Base-by-base conservation (phyloP, 2,797 vertebrate species). In the Triplophysa bombifrons region DNA sequence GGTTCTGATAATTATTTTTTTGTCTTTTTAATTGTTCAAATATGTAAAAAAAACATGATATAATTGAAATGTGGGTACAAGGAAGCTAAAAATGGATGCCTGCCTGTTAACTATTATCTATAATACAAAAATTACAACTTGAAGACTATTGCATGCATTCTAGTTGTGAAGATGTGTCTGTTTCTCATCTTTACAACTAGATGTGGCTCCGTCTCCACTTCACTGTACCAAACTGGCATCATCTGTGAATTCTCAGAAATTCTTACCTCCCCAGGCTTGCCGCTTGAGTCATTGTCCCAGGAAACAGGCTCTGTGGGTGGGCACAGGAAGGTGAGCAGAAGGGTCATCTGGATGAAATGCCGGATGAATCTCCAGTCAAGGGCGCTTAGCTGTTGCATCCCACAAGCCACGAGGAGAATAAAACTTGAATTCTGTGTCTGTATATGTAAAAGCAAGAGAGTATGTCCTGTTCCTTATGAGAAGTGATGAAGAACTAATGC, bases 391-490 rank as follows among this genome's bases (percentile, higher is more conserved):
- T 46, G 85, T 85, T 86, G 89, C 88, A 86, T 89, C 86, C 84
- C 77, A 86, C 83, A 80, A 88, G 90, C 92, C 92, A 93, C 92
- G 86, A 83, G 85, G 83, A 89, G 81, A 91, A 85, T 89, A 88
- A 89, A 65, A 74, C n/a, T 75, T 60, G 70, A 83, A 83, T 71
- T 78, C 14, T 22, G 67, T 53, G 51, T 46, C 66, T 60, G 16
- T 72, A n/a, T 73, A 72, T 72, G 55, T 56, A n/a, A 4, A 27
- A 58, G 67, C 27, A 53, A 16, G 19, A 44, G 34, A 7, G 20
- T 58, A 46, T 34, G 56, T 78, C 11, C 30, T 14, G 30, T 3
- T 77, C 22, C 48, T 17, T 48, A 16, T 60, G 16, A 53, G 76
- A 58, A 25, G 34, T 38, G 1, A 38, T 38, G 34, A 38, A 38